A percentile compares a stretch with the other conserved stretches of the same genome.
Evolutionary conservation across 1,140 invertebrate genomes (phyloP).

Genomic region (Drosophila obscura): DNA sequence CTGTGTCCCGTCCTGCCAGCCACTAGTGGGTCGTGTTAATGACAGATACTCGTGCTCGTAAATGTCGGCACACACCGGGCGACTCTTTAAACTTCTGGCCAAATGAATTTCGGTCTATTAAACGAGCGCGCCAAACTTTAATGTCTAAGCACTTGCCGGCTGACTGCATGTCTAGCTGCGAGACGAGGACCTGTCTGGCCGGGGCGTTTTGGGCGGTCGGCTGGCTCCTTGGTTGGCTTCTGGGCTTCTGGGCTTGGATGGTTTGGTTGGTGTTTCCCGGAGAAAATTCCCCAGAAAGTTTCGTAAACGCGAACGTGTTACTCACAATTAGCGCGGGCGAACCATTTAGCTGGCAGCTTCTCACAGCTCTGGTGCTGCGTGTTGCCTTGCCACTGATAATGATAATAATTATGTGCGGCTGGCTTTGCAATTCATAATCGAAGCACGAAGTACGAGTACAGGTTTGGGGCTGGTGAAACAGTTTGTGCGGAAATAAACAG

Average conservation of each 20-base stretch:
- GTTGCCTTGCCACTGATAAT: slow-evolving; percentile 35
- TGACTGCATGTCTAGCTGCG: slow-evolving; percentile 50
- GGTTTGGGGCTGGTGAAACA: no score
- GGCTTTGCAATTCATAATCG: slow-evolving; percentile 66
- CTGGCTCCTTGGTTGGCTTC: slow-evolving; percentile 22
- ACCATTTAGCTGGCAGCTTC: slow-evolving; percentile 63
- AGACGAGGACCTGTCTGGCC: slow-evolving; percentile 54
- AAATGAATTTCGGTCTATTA: slow-evolving; percentile 73
- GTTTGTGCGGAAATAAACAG: no score
- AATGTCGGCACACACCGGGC: slow-evolving; percentile 47
- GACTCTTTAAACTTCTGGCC: slow-evolving; percentile 72
- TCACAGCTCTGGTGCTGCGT: background rate
- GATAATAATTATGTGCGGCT: slow-evolving; percentile 73
- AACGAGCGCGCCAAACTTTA: slow-evolving; percentile 66
- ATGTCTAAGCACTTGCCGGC: slow-evolving; percentile 70
- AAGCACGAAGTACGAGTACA: slow-evolving; percentile 4
- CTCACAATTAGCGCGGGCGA: slow-evolving; percentile 69
- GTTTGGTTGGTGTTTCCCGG: slow-evolving; percentile 37
- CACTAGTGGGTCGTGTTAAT: slow-evolving; percentile 54
- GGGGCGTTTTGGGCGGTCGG: slow-evolving; percentile 11
- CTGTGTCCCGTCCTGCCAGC: background rate
- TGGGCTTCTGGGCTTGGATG: slow-evolving; percentile 18
- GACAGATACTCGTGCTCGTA: slow-evolving; percentile 41
- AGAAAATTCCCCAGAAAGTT: slow-evolving; percentile 69
- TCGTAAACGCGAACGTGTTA: slow-evolving; percentile 78